These are phyloP conservation scores for Pterostichus niger DNA, from an alignment of 2,888 invertebrate species.

Conservation along the genomic window DNA sequence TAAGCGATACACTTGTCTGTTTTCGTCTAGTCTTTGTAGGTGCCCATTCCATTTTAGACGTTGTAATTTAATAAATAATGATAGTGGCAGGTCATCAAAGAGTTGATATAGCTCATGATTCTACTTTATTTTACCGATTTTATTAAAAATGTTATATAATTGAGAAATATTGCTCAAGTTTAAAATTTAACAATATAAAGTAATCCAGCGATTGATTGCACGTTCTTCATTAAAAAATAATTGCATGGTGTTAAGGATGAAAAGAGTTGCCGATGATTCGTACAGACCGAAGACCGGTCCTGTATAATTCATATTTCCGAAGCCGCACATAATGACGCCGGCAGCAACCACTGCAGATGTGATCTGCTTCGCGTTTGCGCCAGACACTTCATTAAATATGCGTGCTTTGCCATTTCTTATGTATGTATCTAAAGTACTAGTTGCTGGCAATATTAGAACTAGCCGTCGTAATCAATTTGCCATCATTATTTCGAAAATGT, in stretches of 20 bases:
- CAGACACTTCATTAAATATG: constrained; percentile 49
- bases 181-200: no score
- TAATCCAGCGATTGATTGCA: neutral
- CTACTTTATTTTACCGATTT: no score
- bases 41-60: no score
- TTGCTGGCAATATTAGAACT: neutral
- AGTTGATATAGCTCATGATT: no score
- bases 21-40: no score
- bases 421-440: neutral
- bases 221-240: constrained; percentile 5
- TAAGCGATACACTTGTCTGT: no score
- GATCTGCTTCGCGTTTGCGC: constrained; percentile 23
- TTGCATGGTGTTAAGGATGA: constrained; percentile 9
- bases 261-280: constrained; percentile 6
- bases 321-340: constrained; percentile 32
- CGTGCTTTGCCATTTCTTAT: constrained; percentile 9
- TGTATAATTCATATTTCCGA: constrained; percentile 21
- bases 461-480: constrained; percentile 53
- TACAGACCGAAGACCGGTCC: neutral
- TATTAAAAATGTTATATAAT: no score
- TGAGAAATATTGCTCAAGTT: no score
- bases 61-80: no score
- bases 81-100: no score
- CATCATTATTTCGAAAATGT: constrained; percentile 55
- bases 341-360: constrained; percentile 45